A percentile compares a stretch with the other conserved stretches of the same genome.
Evolutionary conservation across 2,113 vertebrate species (phyloP).

Genomic region (Hymenochirus boettgeri): DNA sequence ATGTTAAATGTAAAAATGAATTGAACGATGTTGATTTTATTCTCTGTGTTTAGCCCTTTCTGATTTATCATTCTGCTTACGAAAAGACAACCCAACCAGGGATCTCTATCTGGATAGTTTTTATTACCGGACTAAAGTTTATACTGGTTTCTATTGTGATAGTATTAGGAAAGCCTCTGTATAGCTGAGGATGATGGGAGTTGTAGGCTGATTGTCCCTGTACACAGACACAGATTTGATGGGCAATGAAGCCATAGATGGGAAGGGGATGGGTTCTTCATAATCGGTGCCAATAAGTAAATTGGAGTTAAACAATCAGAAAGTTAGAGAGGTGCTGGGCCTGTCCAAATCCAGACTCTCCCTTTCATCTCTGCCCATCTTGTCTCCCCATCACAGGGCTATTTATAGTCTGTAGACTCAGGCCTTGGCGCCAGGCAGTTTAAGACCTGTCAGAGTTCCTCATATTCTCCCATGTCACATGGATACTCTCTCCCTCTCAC

Average conservation of each 20-base stretch:
- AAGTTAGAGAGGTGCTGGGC: neutral
- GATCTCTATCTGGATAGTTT: too few relatives aligned
- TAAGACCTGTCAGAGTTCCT: conserved; percentile 95
- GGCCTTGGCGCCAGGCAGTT: conserved; percentile 92
- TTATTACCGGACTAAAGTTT: too few relatives aligned
- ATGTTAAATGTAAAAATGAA: too few relatives aligned
- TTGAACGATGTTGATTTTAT: too few relatives aligned
- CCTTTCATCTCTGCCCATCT: conserved; percentile 75
- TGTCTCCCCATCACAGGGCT: conserved; percentile 76
- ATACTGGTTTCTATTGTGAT: too few relatives aligned
- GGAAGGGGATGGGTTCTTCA: neutral
- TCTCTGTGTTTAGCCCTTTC: too few relatives aligned
- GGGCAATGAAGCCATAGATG: neutral
- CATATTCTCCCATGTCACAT: conserved; percentile 90
- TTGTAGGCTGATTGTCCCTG: neutral
- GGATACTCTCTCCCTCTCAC: conserved; percentile 69
- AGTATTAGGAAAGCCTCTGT: neutral
- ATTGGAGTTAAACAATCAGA: neutral
- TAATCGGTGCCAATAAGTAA: neutral
- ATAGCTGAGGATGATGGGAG: neutral
- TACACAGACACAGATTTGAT: neutral
- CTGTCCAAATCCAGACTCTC: conserved; percentile 54
- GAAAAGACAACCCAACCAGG: too few relatives aligned
- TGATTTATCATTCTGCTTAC: too few relatives aligned
- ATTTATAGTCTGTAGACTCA: conserved; percentile 87